Percentiles rank a stretch among this genome's conserved stretches.
Evolutionary conservation across 2,797 vertebrate species (phyloP).

Genomic region (Cyclopterus lumpus): DNA sequence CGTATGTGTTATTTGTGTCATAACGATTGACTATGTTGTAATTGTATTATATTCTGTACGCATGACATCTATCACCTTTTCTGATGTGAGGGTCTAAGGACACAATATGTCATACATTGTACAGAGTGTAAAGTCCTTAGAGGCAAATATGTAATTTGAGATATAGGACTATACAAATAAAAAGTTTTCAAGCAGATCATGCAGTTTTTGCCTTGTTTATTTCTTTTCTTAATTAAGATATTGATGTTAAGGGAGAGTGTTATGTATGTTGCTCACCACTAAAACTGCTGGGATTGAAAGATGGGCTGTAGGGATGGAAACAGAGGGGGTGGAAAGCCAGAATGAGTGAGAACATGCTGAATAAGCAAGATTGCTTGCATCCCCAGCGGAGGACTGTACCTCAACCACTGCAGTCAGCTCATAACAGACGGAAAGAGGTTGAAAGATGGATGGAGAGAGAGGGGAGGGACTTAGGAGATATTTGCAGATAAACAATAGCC

Average conservation of each 20-base stretch:
- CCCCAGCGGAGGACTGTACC: conserved; percentile 48
- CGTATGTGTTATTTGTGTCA: too few species aligned
- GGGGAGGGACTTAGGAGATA: too few species aligned
- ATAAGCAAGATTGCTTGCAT: conserved; percentile 57
- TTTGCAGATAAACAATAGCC: too few species aligned
- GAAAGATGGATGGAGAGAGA: conserved; percentile 21
- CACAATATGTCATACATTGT: too few species aligned
- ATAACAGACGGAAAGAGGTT: conserved; percentile 38
- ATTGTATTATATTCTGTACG: too few species aligned
- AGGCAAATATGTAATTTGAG: too few species aligned
- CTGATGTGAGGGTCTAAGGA: too few species aligned
- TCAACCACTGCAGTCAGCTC: conserved; percentile 61
- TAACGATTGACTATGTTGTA: too few species aligned
- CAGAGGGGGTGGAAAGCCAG: conserved; percentile 33
- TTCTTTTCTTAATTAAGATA: not conserved
- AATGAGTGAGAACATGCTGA: conserved; percentile 60
- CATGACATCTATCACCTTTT: too few species aligned
- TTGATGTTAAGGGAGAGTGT: not conserved
- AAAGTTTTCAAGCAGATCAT: too few species aligned
- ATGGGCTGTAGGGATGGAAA: conserved; percentile 36
- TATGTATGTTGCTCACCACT: conserved; percentile 34
- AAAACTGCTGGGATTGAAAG: conserved; percentile 11
- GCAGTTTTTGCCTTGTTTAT: not conserved
- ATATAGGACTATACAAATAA: too few species aligned
- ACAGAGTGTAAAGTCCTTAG: too few species aligned